These are phyloP conservation scores for Varecia variegata DNA, from an alignment of 2,797 vertebrate genomes.

Conservation along the genomic window DNA sequence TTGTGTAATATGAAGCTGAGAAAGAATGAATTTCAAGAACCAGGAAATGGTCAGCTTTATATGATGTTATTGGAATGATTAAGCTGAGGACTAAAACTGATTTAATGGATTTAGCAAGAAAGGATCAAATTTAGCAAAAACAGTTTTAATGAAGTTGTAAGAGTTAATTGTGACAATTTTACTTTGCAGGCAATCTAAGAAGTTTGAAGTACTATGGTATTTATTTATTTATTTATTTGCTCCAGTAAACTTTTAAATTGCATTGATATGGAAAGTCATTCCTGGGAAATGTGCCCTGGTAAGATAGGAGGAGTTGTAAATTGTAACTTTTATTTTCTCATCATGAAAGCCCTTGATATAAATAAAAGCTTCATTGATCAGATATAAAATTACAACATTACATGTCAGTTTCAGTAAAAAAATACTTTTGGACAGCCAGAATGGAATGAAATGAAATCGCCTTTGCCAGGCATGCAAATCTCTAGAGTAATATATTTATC, in stretches of 20 bases:
- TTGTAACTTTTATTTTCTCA: conserved; percentile 73
- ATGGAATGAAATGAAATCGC: conserved; percentile 51
- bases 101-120: background rate
- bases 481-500: conserved; percentile 56
- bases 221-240: conserved; percentile 33
- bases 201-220: background rate
- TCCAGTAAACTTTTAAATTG: conserved; percentile 46
- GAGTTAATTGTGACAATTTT: background rate
- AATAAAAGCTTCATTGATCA: conserved; percentile 77
- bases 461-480: conserved; percentile 60
- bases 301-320: conserved; percentile 52
- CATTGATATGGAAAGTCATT: conserved; percentile 56
- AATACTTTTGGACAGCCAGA: conserved; percentile 15
- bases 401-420: conserved; percentile 67
- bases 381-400: conserved; percentile 73
- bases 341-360: conserved; percentile 66
- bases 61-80: background rate
- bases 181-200: background rate
- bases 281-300: conserved; percentile 24
- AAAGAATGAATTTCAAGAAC: background rate
- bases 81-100: background rate
- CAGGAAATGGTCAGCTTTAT: background rate
- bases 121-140: background rate
- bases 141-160: background rate
- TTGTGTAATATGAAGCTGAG: background rate